Evolutionary conservation across 2,888 invertebrate genomes (phyloP).

Genomic region (Trichacis sp.): DNA sequence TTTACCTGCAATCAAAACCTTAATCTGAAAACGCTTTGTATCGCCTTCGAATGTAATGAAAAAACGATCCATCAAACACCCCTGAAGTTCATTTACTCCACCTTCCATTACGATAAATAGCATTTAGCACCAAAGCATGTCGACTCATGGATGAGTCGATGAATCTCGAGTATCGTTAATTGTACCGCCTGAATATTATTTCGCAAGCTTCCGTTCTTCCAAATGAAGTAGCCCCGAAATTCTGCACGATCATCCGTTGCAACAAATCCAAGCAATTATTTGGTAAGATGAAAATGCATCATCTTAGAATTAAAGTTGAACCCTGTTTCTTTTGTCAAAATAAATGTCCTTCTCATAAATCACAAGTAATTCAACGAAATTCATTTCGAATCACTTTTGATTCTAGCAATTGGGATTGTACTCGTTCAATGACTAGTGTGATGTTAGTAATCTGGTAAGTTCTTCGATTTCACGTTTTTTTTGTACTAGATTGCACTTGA

Average conservation of each 20-base stretch:
- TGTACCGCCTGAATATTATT: constrained; percentile 31
- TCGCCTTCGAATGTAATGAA: too few relatives aligned
- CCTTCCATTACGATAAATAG: constrained; percentile 4
- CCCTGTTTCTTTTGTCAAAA: constrained; percentile 13
- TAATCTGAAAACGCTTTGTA: too few relatives aligned
- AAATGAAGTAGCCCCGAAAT: constrained; percentile 10
- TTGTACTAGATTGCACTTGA: constrained; percentile 34
- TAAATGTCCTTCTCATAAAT: not conserved
- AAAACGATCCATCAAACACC: too few relatives aligned
- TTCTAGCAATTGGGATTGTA: constrained; percentile 17
- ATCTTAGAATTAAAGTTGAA: not conserved
- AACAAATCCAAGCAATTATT: not conserved
- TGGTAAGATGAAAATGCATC: constrained; percentile 2
- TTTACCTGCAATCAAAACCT: too few relatives aligned
- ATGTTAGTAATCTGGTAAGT: constrained; percentile 37
- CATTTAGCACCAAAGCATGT: constrained; percentile 10
- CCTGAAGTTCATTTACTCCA: not conserved
- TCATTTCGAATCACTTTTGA: constrained; percentile 21
- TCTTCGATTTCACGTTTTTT: constrained; percentile 29
- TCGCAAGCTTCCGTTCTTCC: constrained; percentile 34
- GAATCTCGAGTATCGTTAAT: constrained; percentile 35
- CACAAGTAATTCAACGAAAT: constrained; percentile 4
- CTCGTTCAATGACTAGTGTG: constrained; percentile 22
- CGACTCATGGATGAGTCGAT: constrained; percentile 13
- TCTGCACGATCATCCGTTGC: not conserved